phyloP scores from a whole-genome alignment of 2,113 vertebrate species.

The Sebastes fasciatus region DNA sequence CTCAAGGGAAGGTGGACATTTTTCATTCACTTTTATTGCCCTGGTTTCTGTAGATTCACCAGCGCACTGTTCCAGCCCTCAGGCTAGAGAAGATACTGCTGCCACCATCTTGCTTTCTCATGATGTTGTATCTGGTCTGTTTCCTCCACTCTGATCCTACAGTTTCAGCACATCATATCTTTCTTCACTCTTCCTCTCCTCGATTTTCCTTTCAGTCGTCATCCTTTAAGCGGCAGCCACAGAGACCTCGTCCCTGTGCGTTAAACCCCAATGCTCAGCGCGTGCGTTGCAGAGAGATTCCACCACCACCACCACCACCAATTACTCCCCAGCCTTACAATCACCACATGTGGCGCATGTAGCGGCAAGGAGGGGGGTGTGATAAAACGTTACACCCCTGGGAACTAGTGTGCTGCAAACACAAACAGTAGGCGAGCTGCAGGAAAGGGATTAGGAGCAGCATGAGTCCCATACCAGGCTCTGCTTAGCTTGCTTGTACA shows the following conservation, averaged over 20 bases:
- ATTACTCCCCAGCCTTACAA: slow-evolving; percentile 46
- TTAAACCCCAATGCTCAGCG: slow-evolving; percentile 7
- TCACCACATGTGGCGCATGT: slow-evolving; percentile 29
- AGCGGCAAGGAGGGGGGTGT: not conserved
- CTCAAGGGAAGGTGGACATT: slow-evolving; percentile 3
- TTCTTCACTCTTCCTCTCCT: not conserved
- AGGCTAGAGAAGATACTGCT: slow-evolving; percentile 6
- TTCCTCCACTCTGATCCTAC: slow-evolving; percentile 14
- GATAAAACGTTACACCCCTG: slow-evolving; percentile 53
- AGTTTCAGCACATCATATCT: slow-evolving; percentile 13
- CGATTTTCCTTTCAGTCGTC: not conserved
- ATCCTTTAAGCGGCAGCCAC: not conserved
- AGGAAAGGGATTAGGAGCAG: slow-evolving; percentile 63
- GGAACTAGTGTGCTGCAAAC: slow-evolving; percentile 59
- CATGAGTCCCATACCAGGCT: slow-evolving; percentile 42
- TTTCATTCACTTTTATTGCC: slow-evolving; percentile 20
- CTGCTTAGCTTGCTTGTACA: not conserved
- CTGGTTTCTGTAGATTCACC: slow-evolving; percentile 11
- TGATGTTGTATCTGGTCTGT: slow-evolving; percentile 31
- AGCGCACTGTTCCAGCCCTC: not conserved
- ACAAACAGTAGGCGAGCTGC: slow-evolving; percentile 48
- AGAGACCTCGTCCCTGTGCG: not conserved
- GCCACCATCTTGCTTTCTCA: slow-evolving; percentile 17
- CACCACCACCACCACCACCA: not conserved
- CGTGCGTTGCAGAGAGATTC: too few relatives aligned